Evolutionary conservation across 2,888 invertebrate species (phyloP).

Genomic region (Drosophila putrida): DNA sequence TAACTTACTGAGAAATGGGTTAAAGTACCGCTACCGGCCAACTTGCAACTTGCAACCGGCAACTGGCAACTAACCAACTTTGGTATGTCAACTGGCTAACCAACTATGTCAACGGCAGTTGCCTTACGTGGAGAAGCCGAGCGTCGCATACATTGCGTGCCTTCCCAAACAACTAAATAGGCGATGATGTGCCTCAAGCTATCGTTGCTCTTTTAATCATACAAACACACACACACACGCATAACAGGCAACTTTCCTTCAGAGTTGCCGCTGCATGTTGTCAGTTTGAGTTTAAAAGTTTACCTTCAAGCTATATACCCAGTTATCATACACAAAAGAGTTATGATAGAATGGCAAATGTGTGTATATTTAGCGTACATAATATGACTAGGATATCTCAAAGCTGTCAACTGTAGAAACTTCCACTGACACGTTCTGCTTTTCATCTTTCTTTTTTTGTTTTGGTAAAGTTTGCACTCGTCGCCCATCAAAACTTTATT

Average conservation of each 20-base stretch:
- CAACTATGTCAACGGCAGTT: conserved; percentile 52
- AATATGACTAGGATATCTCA: not conserved
- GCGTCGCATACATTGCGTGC: conserved; percentile 52
- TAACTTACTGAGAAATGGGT: conserved; percentile 46
- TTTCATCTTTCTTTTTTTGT: not conserved
- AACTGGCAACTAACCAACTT: conserved; percentile 46
- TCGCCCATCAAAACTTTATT: conserved; percentile 42
- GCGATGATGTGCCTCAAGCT: conserved; percentile 36
- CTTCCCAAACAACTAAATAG: conserved; percentile 45
- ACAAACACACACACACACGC: conserved; percentile 10
- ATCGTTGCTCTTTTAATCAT: conserved; percentile 30
- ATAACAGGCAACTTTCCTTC: conserved; percentile 35
- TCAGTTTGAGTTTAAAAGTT: conserved; percentile 31
- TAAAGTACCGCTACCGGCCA: conserved; percentile 53
- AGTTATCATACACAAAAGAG: not conserved
- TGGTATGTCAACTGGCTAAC: conserved; percentile 50
- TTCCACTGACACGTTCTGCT: not conserved
- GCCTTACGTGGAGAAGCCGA: conserved; percentile 44
- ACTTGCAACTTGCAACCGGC: conserved; percentile 11
- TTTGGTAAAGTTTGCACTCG: conserved; percentile 35
- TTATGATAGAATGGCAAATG: not conserved
- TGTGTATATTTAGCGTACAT: not conserved
- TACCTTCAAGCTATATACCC: conserved; percentile 8
- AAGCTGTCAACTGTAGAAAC: too few species aligned
- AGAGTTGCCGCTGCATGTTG: conserved; percentile 16